phyloP scores from a whole-genome alignment of 2,113 vertebrate species.

The Xenopus borealis region DNA sequence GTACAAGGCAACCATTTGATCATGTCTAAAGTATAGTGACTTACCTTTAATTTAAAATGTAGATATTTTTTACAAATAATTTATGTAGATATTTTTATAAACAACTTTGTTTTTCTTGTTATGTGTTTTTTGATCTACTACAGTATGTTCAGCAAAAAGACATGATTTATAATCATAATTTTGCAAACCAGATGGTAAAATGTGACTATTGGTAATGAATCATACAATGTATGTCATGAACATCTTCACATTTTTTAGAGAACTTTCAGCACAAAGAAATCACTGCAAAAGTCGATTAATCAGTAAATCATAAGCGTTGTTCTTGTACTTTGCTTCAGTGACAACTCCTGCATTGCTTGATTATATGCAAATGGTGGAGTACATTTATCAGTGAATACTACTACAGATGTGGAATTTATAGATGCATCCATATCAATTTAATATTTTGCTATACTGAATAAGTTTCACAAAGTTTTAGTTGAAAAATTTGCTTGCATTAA shows the following conservation, averaged over 20 bases:
- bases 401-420: slow-evolving; percentile 17
- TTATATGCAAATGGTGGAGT: slow-evolving; percentile 21
- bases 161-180: slow-evolving; percentile 30
- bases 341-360: background rate
- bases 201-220: slow-evolving; percentile 25
- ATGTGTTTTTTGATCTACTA: background rate
- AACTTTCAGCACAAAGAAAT: background rate
- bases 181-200: slow-evolving; percentile 28
- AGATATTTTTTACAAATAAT: too few relatives aligned
- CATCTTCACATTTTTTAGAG: slow-evolving; percentile 14
- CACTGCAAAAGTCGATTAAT: background rate
- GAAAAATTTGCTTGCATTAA: slow-evolving; percentile 58
- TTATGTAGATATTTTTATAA: too few relatives aligned
- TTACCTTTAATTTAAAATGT: too few relatives aligned
- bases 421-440: slow-evolving; percentile 44
- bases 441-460: slow-evolving; percentile 11
- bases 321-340: background rate
- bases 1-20: too few relatives aligned
- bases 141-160: slow-evolving; percentile 20
- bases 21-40: too few relatives aligned
- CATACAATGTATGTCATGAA: background rate
- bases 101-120: too few relatives aligned
- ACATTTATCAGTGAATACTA: slow-evolving; percentile 20
- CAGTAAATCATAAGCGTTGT: slow-evolving; percentile 27
- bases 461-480: slow-evolving; percentile 54